Conservation (phyloP, 2,797 vertebrate species). For the Hyperoplus immaculatus region DNA sequence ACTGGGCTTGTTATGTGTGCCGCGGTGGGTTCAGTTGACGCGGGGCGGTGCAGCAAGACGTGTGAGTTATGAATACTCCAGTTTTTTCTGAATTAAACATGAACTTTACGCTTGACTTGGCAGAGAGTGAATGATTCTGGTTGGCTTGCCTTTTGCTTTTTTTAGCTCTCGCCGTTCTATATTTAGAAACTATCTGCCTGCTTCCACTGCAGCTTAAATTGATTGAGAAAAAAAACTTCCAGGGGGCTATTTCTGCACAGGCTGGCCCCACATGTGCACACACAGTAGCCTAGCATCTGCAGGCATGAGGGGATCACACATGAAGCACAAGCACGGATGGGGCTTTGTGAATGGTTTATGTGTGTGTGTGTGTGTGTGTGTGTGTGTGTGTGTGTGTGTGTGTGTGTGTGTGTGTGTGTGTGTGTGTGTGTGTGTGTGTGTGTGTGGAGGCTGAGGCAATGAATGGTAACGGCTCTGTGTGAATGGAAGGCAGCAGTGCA, state of each 20-base stretch:
- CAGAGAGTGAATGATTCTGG: conserved; percentile 64
- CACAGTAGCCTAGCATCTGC: conserved; percentile 30
- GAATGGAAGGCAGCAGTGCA: conserved; percentile 58
- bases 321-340: conserved; percentile 27
- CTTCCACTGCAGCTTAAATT: conserved; percentile 56
- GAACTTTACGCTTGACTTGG: conserved; percentile 71
- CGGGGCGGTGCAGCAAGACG: conserved; percentile 29
- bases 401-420: not conserved
- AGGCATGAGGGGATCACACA: conserved; percentile 32
- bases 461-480: conserved; percentile 56
- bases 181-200: conserved; percentile 60
- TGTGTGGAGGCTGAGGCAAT: conserved; percentile 21
- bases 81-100: conserved; percentile 79
- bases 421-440: not conserved
- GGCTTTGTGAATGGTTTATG: conserved; percentile 65
- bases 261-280: conserved; percentile 12
- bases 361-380: not conserved
- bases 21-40: conserved; percentile 51
- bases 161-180: conserved; percentile 67
- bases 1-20: conserved; percentile 59
- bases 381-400: not conserved
- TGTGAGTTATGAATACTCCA: conserved; percentile 57
- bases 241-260: conserved; percentile 48
- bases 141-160: conserved; percentile 54
- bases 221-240: conserved; percentile 62